A percentile compares a stretch with the other conserved stretches of the same genome.
Evolutionary conservation across 1,140 invertebrate genomes (phyloP).

Genomic region (Neodiprion pinetum): DNA sequence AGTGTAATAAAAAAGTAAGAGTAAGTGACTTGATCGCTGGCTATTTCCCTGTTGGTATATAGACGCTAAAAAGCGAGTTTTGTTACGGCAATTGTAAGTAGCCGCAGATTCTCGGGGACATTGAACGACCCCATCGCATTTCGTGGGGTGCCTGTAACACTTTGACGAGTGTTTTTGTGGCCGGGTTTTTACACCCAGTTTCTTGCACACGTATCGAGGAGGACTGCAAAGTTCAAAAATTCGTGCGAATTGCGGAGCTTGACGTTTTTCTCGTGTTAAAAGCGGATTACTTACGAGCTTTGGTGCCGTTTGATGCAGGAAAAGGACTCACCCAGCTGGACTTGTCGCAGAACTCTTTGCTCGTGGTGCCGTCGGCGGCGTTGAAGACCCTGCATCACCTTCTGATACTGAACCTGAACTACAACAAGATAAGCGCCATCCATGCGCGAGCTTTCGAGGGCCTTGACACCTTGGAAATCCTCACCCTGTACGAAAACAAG

Average conservation of each 20-base stretch:
- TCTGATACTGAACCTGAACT: constrained; percentile 87
- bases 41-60: background rate
- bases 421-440: constrained; percentile 82
- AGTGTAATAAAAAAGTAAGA: background rate
- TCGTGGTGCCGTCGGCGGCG: constrained; percentile 78
- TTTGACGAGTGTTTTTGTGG: background rate
- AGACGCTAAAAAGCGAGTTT: background rate
- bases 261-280: background rate
- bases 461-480: constrained; percentile 83
- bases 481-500: constrained; percentile 89
- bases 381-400: constrained; percentile 81
- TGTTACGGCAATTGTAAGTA: background rate
- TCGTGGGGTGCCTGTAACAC: no score
- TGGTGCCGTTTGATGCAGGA: constrained; percentile 59
- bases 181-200: background rate
- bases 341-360: constrained; percentile 80
- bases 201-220: background rate
- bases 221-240: no score
- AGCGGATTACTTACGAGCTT: background rate
- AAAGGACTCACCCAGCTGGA: constrained; percentile 84
- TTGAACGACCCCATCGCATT: no score
- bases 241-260: background rate
- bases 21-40: background rate
- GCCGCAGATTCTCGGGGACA: background rate
- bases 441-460: constrained; percentile 83